Evolutionary conservation across 1,140 invertebrate genomes (phyloP).

Genomic region (Aricia agestis): DNA sequence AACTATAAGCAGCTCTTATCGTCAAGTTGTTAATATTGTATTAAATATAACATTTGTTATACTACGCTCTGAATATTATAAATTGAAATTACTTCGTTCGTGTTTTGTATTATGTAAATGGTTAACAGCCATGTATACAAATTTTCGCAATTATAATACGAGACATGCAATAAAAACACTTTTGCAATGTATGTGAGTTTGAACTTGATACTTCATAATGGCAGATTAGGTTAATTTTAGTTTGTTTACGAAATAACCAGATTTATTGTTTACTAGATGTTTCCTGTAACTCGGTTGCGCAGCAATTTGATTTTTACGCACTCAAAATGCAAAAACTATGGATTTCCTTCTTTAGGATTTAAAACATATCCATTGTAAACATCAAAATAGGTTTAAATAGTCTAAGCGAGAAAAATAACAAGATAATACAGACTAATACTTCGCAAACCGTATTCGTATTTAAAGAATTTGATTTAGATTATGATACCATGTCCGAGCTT

Average conservation of each 20-base stretch:
- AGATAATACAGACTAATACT: too few relatives aligned
- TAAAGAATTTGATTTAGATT: too few relatives aligned
- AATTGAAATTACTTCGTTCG: constrained; percentile 3
- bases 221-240: neutral
- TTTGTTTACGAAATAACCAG: neutral
- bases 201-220: neutral
- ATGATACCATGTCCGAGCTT: too few relatives aligned
- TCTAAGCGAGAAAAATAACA: too few relatives aligned
- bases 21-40: constrained; percentile 3
- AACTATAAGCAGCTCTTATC: constrained; percentile 25
- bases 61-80: constrained; percentile 7
- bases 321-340: too few relatives aligned
- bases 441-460: too few relatives aligned
- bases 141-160: neutral
- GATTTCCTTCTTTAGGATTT: too few relatives aligned
- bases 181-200: neutral
- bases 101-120: constrained; percentile 9
- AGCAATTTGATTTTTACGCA: too few relatives aligned
- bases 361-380: too few relatives aligned
- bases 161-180: constrained; percentile 1
- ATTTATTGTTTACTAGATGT: too few relatives aligned
- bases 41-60: constrained; percentile 1
- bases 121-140: neutral
- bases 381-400: too few relatives aligned
- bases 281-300: too few relatives aligned